Conservation (phyloP, 2,797 vertebrate genomes). For the Glossophaga mutica region DNA sequence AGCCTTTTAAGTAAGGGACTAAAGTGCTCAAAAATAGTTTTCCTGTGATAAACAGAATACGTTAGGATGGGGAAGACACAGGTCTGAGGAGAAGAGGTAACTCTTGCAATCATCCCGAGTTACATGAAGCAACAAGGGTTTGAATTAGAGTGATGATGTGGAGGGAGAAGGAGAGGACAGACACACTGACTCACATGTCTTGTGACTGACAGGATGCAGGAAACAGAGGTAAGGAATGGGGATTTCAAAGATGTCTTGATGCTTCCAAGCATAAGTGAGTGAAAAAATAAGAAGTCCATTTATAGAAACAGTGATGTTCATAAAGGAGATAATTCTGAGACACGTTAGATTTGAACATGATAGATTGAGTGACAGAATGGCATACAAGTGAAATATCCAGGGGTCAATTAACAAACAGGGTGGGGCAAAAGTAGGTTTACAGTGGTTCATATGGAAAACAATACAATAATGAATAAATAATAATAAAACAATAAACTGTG, state of each 20-base stretch:
- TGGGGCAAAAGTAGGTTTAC: not conserved
- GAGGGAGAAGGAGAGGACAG: not conserved
- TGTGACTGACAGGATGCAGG: not conserved
- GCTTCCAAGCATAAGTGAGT: not conserved
- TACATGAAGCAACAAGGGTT: not conserved
- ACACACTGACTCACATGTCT: not conserved
- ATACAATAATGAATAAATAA: not conserved
- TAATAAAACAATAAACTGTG: not conserved
- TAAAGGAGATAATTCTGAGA: not conserved
- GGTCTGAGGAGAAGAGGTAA: not conserved
- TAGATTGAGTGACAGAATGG: not conserved
- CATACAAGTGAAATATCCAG: not conserved
- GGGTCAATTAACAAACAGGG: not conserved
- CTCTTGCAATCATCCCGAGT: not conserved
- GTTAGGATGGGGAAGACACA: not conserved
- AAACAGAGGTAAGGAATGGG: not conserved
- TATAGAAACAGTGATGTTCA: not conserved
- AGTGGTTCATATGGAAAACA: not conserved
- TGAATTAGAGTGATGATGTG: not conserved
- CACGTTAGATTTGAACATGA: not conserved
- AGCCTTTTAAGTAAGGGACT: not conserved
- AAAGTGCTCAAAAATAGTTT: not conserved
- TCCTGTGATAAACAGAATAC: not conserved
- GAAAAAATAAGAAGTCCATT: not conserved
- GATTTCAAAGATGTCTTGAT: not conserved